phyloP scores from a whole-genome alignment of 2,888 invertebrate genomes.

The Parascotia fuliginaria region DNA sequence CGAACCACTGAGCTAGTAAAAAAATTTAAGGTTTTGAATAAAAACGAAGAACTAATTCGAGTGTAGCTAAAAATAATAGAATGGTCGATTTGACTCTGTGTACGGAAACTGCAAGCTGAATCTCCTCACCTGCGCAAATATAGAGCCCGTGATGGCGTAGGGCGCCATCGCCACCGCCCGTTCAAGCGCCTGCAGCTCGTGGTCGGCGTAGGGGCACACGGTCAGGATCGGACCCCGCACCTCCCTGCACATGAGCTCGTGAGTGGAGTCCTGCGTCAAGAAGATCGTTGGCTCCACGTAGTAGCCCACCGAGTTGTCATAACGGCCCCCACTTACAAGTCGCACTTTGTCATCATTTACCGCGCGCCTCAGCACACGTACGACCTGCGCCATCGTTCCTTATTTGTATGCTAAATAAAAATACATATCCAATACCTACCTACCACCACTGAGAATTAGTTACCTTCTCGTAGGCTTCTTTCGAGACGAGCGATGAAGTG shows the following conservation, averaged over 20 bases:
- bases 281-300: conserved; percentile 96
- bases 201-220: conserved; percentile 93
- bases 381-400: conserved; percentile 56
- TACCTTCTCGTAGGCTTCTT: conserved; percentile 88
- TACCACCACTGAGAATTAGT: too few species aligned
- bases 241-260: conserved; percentile 93
- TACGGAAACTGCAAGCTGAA: too few species aligned
- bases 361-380: conserved; percentile 10
- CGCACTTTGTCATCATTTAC: conserved; percentile 6
- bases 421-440: too few species aligned
- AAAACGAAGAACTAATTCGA: too few species aligned
- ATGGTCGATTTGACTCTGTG: too few species aligned
- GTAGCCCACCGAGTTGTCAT: conserved; percentile 92
- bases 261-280: conserved; percentile 90
- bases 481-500: conserved; percentile 95
- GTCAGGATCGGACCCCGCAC: conserved; percentile 96
- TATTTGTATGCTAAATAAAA: conserved; percentile 68
- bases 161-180: conserved; percentile 89
- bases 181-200: conserved; percentile 81
- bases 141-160: conserved; percentile 90
- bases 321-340: conserved; percentile 92
- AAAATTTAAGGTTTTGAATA: too few species aligned
- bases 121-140: conserved; percentile 70
- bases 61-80: too few species aligned
- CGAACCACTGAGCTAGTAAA: too few species aligned